Conservation (phyloP, 2,113 vertebrate species). For the Hippocampus guttulatus region DNA sequence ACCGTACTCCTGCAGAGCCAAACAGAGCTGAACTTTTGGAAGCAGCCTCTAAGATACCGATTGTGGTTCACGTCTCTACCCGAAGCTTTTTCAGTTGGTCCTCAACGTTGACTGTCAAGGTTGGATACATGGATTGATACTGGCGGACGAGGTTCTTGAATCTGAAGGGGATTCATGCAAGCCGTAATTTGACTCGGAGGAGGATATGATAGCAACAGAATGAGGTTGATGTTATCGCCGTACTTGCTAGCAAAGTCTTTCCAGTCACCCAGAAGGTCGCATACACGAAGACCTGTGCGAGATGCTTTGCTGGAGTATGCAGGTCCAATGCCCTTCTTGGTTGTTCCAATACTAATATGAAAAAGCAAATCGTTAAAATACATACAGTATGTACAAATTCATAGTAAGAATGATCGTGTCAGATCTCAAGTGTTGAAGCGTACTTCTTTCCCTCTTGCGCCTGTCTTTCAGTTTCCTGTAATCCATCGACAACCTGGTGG, state of each 20-base stretch:
- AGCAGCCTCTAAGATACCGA: neutral
- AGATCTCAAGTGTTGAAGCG: conserved; percentile 33
- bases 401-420: neutral
- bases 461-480: conserved; percentile 93
- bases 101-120: conserved; percentile 83
- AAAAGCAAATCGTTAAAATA: conserved; percentile 8
- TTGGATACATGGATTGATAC: conserved; percentile 91
- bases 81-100: conserved; percentile 89
- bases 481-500: conserved; percentile 92
- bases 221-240: too few species aligned
- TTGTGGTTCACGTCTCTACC: conserved; percentile 61
- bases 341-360: conserved; percentile 87
- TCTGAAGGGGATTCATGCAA: conserved; percentile 59
- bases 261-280: conserved; percentile 92
- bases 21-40: neutral
- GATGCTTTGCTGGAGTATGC: conserved; percentile 95
- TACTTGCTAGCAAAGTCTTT: conserved; percentile 90
- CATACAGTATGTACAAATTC: neutral
- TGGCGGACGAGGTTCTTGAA: conserved; percentile 91
- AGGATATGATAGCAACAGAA: neutral
- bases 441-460: conserved; percentile 96
- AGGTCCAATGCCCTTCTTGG: conserved; percentile 95
- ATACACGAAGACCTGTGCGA: conserved; percentile 89
- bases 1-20: conserved; percentile 77
- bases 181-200: neutral